Evolutionary conservation across 1,140 invertebrate species (phyloP).

Genomic region (Cydia amplana): DNA sequence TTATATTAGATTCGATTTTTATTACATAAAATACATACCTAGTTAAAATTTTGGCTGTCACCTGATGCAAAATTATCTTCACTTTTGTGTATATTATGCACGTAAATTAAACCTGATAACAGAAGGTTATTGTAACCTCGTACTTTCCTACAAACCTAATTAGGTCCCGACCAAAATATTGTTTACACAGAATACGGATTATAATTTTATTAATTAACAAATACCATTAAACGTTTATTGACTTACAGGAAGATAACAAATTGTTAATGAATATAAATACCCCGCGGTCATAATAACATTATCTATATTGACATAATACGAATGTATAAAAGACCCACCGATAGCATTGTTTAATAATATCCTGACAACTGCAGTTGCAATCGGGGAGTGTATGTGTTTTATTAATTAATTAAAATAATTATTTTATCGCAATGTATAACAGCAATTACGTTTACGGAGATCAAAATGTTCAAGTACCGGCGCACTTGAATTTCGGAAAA

Average conservation of each 20-base stretch:
- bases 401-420: neutral
- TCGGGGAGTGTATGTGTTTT: neutral
- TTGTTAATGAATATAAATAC: neutral
- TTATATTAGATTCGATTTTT: no score
- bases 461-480: slow-evolving; percentile 54
- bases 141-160: no score
- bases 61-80: no score
- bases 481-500: slow-evolving; percentile 65
- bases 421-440: neutral
- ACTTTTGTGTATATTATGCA: no score
- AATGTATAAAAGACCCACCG: neutral
- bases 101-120: no score
- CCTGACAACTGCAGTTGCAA: neutral
- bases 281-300: neutral
- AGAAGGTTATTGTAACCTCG: no score
- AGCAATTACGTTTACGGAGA: slow-evolving; percentile 49
- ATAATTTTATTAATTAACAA: neutral
- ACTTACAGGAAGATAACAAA: slow-evolving; percentile 38
- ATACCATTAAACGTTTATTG: slow-evolving; percentile 32
- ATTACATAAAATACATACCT: no score
- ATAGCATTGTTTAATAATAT: neutral
- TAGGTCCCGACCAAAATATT: no score
- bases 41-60: no score
- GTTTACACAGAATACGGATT: neutral
- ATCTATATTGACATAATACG: neutral